These are phyloP conservation scores for Campoplex nolae DNA, from an alignment of 2,888 invertebrate species.

Conservation along the genomic window DNA sequence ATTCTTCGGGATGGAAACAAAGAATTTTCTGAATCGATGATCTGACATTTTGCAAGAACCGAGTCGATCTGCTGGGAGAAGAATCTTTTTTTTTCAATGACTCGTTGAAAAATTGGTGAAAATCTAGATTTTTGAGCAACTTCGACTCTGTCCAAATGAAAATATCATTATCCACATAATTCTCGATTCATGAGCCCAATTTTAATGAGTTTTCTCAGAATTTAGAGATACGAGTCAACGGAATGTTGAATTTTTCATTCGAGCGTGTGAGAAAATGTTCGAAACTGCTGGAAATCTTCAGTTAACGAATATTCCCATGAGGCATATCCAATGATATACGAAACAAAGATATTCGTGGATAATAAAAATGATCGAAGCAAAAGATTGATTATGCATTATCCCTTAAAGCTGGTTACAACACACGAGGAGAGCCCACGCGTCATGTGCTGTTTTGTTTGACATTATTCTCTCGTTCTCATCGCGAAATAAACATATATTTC, in stretches of 20 bases:
- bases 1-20: neutral
- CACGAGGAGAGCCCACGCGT: constrained; percentile 29
- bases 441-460: constrained; percentile 21
- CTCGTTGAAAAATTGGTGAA: neutral
- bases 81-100: neutral
- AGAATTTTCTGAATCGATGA: neutral
- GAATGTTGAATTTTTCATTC: neutral
- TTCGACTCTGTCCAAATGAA: neutral
- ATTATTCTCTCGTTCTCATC: constrained; percentile 2
- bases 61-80: neutral
- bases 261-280: neutral
- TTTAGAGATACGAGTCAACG: too few species aligned
- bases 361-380: constrained; percentile 11
- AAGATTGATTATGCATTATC: constrained; percentile 40
- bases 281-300: neutral
- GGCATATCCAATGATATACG: neutral
- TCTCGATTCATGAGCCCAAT: neutral
- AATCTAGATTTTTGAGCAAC: neutral
- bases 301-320: neutral
- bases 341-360: neutral
- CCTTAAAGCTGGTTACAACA: constrained; percentile 36
- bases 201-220: too few species aligned
- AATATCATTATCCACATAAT: neutral
- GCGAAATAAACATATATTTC: constrained; percentile 44
- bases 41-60: neutral